Base-by-base conservation (phyloP, 2,113 vertebrate genomes). In the Mellivora capensis region DNA sequence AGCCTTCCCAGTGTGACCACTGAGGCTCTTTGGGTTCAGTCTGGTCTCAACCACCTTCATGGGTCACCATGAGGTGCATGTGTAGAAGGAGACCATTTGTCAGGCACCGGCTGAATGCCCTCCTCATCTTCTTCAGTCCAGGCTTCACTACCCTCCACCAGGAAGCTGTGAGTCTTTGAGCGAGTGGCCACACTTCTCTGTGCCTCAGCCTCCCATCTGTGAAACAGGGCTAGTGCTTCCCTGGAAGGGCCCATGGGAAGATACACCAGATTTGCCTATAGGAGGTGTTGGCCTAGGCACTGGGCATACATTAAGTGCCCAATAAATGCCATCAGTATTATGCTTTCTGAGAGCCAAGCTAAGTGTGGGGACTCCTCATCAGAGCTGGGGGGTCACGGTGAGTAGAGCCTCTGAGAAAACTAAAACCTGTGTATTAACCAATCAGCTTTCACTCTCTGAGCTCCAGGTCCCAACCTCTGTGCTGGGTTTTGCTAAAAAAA, bases 401-500 rank as follows among this genome's bases (percentile, higher is more conserved):
- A 25, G 0, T 1, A 17, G 20, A 25, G 49, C 25, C 72, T 4
- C 1, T 13, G 61, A 37, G 27, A 83, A 25, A 15, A 37, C 4
- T 14, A 21, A 4, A 15, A 15, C 37, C 72, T 0, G 2, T 6
- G 13, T 1, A 2, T 44, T 34, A 11, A 23, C 1, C 5, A 29
- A 11, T 9, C 0, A 12, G 31, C n/a, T 76, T 57, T 44, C 20
- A 0, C 17, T 61, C 31, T n/a, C 37, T 0, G 0, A 54, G 7
- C 29, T 59, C 52, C 64, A 23, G 18, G 21, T 64, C 47, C 79
- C 57, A 67, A 52, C 23, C 27, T 25, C 44, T 13, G 1, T 9
- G 8, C 76, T 1, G 67, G 47, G 34, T 64, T 87, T 54, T 64
- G 8, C 29, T 74, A 74, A 47, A 39, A 23, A 31, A 88, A 64